Evolutionary conservation across 2,888 invertebrate species (phyloP), one percentile per base, ranked within the genome.

Genomic region (Cephus nigrinus): DNA sequence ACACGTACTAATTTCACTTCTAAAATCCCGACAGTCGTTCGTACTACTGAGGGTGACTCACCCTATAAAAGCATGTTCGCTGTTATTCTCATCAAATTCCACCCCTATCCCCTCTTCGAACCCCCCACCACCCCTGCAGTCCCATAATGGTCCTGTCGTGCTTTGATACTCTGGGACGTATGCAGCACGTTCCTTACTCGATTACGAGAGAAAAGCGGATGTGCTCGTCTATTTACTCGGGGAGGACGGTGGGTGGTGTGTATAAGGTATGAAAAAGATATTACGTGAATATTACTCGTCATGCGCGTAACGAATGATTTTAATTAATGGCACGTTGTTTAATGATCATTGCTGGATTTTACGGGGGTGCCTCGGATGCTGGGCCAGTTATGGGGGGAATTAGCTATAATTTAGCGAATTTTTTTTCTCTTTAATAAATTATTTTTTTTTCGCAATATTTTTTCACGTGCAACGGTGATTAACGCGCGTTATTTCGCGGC

Each of bases 1-100:
- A 73, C 74, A 73, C 33, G 34, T 33, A 73, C 74, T 73, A 73
- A 73, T 73, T 73, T 73, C 34, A n/a, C 74, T 73, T 30, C 74
- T 30, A 34, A 73, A 34, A 35, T 33, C 12, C 4, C 23, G 35
- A 32, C 33, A 35, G 34, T 73, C 35, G 74, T 30, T 32, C 74
- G 3, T 35, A 33, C 40, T n/a, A 23, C 40, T 23, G 40, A 15
- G 40, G 23, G 5, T 15, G 40, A 23, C 15, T 55, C 40, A 55
- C 40, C 40, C 40, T 9, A 30, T 71, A 30, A 71, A 71, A 71
- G 71, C 71, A 55, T 55, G 40, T 5, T 55, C 23, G 23, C 40
- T 55, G 40, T 55, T 55, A 55, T 55, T 55, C 9, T 55, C 40
- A 23, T 55, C 23, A 55, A 23, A 55, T 55, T 55, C 5, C 1